Base-by-base conservation (phyloP, 2,113 vertebrate genomes). In the Mola mola region DNA sequence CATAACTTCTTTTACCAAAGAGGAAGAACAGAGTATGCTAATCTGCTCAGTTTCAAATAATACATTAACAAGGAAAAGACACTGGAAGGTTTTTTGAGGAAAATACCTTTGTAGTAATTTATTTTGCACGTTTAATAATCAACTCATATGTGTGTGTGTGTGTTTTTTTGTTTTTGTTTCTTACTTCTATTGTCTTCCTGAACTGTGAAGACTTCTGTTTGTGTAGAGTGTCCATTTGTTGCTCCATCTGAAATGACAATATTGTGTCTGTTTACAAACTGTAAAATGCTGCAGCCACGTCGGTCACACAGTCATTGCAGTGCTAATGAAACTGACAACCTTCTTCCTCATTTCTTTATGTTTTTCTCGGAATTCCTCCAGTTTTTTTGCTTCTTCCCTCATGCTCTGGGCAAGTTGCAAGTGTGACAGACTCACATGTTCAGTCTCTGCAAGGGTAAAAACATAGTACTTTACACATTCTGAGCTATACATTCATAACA, bases 171-270 rank as follows among this genome's bases (percentile, higher is more conserved):
- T n/a, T n/a, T n/a, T n/a, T n/a, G n/a, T n/a, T 40, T 72, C 90
- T 94, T 82, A 98, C 97, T 52, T 99, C 96, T 91, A 94, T 89
- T n/a, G 96, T 94, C 90, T 94, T 99, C 90, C 98, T 98, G 79
- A 93, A 96, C 40, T 95, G 95, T n/a, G 91, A 29, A 8, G 78
- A 90, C 80, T 86, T 95, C 77, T 95, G 96, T 69, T 99, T 99
- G 79, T 99, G 96, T 47, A 93, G 76, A 0, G 59, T 83, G 19
- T 99, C 97, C 94, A 99, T 98, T 8, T 94, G 71, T 28, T 94
- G 87, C 56, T 99, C 96, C 17, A 93, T 78, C 97, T 99, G 91
- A 74, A 74, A 85, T 7, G 79, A 81, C 71, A 59, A 5, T 11
- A 16, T 20, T 2, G 3, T 6, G 8, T 24, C 2, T 4, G 3